Evolutionary conservation across 2,113 vertebrate genomes (phyloP), one percentile per base, ranked within the genome.

Genomic region (Brachirus orientalis): DNA sequence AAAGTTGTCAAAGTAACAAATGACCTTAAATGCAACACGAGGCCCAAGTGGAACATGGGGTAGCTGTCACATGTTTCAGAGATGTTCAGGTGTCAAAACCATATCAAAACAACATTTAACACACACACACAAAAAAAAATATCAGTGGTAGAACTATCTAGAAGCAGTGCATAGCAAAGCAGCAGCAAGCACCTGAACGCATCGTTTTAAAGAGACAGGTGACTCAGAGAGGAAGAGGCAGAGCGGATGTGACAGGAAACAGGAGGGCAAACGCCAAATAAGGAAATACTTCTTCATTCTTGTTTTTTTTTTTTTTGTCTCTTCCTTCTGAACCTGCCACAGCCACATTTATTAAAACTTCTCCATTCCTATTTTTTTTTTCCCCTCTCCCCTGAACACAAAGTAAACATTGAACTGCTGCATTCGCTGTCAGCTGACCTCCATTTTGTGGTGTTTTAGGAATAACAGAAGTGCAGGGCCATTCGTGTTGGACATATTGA

Each of bases 161-260:
- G 67, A 70, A 51, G 3, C 0, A 2, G 10, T 1, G 3, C 14
- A 3, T 10, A 16, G 20, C 11, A 3, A 14, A 16, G 18, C 11
- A 35, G 18, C 58, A 2, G 50, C 6, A 51, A 7, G 72, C 19
- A 50, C 84, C 19, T 86, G 82, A 88, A 89, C 8, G 79, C 84
- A 75, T 1, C 87, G 47, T 59, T 77, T 88, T 90, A 89, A 89
- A 90, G 79, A 46, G 73, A 51, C 85, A 43, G 52, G 73, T 87
- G 86, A 90, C 64, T 75, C 87, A 84, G 60, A 77, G 8, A 4
- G 55, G 56, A 50, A 50, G 57, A 35, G n/a, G 59, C 66, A 44
- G 40, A 12, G 14, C 11, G 40, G 64, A 77, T 62, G 48, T 77
- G 72, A 84, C 72, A 68, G 84, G 85, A 89, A 80, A 55, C 10